A percentile compares a stretch with the other conserved stretches of the same genome.
Evolutionary conservation across 1,140 invertebrate species (phyloP).

Genomic region (Drosophila yakuba): DNA sequence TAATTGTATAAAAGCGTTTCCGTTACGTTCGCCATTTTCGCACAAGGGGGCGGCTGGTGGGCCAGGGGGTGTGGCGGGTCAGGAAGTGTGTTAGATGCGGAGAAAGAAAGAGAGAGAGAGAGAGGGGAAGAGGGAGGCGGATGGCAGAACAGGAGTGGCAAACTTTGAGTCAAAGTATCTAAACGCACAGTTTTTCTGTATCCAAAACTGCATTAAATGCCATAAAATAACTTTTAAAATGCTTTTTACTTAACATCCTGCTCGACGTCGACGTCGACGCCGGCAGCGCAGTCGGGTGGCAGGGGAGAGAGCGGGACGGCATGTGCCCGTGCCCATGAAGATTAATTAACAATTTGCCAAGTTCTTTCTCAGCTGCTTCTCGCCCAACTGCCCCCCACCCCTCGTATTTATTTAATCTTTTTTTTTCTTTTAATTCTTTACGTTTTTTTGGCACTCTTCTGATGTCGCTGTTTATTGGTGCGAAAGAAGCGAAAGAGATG

Average conservation of each 20-base stretch:
- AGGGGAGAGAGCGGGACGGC: constrained; percentile 10
- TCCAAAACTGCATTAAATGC: constrained; percentile 84
- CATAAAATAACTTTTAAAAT: constrained; percentile 84
- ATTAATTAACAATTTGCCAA: constrained; percentile 81
- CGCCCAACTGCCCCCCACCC: neutral
- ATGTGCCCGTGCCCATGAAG: constrained; percentile 49
- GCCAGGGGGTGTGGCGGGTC: neutral
- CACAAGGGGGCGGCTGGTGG: constrained; percentile 5
- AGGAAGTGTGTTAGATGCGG: neutral
- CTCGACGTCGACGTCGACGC: constrained; percentile 3
- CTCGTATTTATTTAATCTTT: constrained; percentile 15
- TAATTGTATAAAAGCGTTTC: constrained; percentile 83
- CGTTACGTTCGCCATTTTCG: constrained; percentile 81
- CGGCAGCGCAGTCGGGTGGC: constrained; percentile 14
- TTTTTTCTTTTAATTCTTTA: constrained; percentile 23
- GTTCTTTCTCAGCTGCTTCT: constrained; percentile 2
- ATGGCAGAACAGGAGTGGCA: constrained; percentile 12
- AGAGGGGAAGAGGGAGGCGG: neutral
- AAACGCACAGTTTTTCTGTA: constrained; percentile 82
- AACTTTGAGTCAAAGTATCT: constrained; percentile 80
- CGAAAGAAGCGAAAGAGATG: constrained; percentile 69
- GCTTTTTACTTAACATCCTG: constrained; percentile 84
- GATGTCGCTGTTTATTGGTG: constrained; percentile 74
- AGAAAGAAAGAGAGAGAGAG: too few species aligned
- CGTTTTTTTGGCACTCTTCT: constrained; percentile 68